These are phyloP conservation scores for Clarias magur DNA, from an alignment of 2,113 vertebrate species.

Conservation along the genomic window DNA sequence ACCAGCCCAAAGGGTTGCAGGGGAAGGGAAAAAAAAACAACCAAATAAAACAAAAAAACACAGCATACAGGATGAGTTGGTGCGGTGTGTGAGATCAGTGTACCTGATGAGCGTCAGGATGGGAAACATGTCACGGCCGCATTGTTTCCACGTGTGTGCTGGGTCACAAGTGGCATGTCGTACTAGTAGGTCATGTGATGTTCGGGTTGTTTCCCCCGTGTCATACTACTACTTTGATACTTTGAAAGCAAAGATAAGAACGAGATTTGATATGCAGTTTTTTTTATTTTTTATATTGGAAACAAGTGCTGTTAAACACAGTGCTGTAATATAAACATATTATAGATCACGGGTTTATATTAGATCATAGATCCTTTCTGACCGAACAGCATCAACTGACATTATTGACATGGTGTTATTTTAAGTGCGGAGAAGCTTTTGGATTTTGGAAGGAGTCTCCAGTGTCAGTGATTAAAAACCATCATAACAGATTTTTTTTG, in stretches of 20 bases:
- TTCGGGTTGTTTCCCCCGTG: neutral
- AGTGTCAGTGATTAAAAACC: neutral
- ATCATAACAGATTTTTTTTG: neutral
- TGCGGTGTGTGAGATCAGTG: neutral
- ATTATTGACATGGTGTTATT: neutral
- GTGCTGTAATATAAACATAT: neutral
- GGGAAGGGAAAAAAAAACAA: neutral
- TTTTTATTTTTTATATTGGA: neutral
- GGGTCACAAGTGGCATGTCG: neutral
- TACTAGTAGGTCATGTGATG: neutral
- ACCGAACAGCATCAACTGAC: neutral
- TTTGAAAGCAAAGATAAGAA: neutral
- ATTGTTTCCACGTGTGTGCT: neutral
- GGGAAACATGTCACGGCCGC: neutral
- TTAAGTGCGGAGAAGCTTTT: neutral
- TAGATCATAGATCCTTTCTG: neutral
- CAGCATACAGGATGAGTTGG: slow-evolving; percentile 4
- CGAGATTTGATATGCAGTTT: neutral
- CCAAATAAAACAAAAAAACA: neutral
- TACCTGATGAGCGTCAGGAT: slow-evolving; percentile 12
- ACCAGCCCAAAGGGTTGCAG: slow-evolving; percentile 24
- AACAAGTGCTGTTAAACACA: neutral
- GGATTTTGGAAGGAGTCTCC: neutral
- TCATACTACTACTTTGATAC: neutral
- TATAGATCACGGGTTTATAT: neutral